A percentile compares a stretch with the other conserved stretches of the same genome.
phyloP scores from a whole-genome alignment of 2,797 vertebrate species.

The Syngnathus acus region DNA sequence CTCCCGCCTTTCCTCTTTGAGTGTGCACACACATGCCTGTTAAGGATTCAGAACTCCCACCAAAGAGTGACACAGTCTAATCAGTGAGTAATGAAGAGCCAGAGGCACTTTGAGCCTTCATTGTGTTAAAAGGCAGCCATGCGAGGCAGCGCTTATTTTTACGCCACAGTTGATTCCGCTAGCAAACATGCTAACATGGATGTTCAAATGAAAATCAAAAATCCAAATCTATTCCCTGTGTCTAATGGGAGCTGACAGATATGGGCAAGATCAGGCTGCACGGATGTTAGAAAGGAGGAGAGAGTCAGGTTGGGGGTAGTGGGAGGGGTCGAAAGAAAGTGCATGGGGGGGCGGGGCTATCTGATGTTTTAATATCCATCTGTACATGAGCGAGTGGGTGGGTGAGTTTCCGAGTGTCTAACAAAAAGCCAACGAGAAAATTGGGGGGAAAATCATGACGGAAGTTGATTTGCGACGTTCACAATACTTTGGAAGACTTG shows the following conservation, averaged over 20 bases:
- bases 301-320: slow-evolving; percentile 14
- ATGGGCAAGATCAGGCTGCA: slow-evolving; percentile 44
- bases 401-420: not conserved
- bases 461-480: slow-evolving; percentile 23
- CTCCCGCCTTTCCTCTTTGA: slow-evolving; percentile 23
- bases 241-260: slow-evolving; percentile 54
- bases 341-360: slow-evolving; percentile 13
- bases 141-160: slow-evolving; percentile 10
- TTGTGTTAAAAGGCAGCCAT: slow-evolving; percentile 9
- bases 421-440: not conserved
- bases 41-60: slow-evolving; percentile 34
- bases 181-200: slow-evolving; percentile 7
- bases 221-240: slow-evolving; percentile 19
- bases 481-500: slow-evolving; percentile 28
- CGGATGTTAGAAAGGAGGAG: slow-evolving; percentile 34
- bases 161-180: slow-evolving; percentile 14
- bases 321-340: slow-evolving; percentile 18
- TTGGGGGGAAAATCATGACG: slow-evolving; percentile 4
- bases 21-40: slow-evolving; percentile 12
- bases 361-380: slow-evolving; percentile 25
- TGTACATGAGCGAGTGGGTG: slow-evolving; percentile 12
- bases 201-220: slow-evolving; percentile 9
- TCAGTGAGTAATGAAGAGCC: slow-evolving; percentile 33
- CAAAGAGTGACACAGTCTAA: slow-evolving; percentile 32
- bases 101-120: slow-evolving; percentile 20